A percentile compares a stretch with the other conserved stretches of the same genome.
phyloP scores from a whole-genome alignment of 2,888 invertebrate genomes.

The Rotaria magnacalcarata region DNA sequence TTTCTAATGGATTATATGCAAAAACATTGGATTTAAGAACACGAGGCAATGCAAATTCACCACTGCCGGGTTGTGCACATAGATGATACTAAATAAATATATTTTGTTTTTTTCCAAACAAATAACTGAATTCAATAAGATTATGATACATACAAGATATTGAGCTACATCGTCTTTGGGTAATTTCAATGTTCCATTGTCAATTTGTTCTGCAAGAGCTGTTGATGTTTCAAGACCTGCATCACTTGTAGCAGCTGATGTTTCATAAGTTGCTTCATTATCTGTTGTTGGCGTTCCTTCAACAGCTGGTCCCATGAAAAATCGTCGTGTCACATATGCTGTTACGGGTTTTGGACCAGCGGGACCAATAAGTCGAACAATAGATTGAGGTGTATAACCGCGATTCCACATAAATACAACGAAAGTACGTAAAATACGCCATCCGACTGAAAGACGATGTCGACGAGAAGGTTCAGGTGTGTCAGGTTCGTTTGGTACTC shows the following conservation, averaged over 20 bases:
- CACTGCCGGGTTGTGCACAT: slow-evolving; percentile 7
- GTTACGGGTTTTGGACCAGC: background rate
- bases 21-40: background rate
- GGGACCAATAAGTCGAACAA: slow-evolving; percentile 2
- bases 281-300: background rate
- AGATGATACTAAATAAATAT: background rate
- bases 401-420: background rate
- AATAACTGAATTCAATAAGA: too few relatives aligned
- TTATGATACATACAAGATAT: background rate
- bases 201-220: background rate
- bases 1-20: background rate
- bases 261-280: background rate
- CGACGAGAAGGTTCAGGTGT: background rate
- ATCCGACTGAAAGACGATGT: background rate
- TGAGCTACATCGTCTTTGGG: background rate
- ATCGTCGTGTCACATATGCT: background rate
- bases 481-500: background rate
- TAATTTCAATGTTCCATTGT: background rate
- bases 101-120: too few relatives aligned
- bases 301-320: background rate
- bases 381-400: background rate
- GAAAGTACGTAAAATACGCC: background rate
- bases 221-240: background rate
- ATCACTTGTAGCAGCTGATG: background rate
- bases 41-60: slow-evolving; percentile 5